A percentile compares a stretch with the other conserved stretches of the same genome.
Evolutionary conservation across 2,113 vertebrate genomes (phyloP).

Genomic region (Rhabdornis inornatus): DNA sequence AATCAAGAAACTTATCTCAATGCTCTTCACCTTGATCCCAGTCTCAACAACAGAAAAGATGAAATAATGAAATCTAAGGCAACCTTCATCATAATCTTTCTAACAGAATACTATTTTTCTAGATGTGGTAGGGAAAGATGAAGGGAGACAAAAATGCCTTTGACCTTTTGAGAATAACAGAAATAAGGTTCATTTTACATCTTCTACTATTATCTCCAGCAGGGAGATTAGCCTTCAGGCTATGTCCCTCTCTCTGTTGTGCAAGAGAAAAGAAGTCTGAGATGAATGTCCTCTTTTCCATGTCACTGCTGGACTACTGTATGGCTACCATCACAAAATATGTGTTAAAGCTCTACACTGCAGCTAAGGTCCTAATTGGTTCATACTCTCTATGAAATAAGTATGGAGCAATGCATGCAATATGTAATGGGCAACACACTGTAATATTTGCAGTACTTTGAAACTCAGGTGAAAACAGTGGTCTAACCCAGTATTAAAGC

Average conservation of each 20-base stretch:
- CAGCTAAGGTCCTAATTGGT: neutral
- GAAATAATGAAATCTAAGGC: too few species aligned
- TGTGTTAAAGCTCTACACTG: neutral
- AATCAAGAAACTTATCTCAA: too few species aligned
- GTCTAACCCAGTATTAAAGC: too few species aligned
- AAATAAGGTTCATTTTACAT: neutral
- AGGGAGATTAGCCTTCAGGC: neutral
- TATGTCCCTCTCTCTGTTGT: neutral
- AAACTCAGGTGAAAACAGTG: too few species aligned
- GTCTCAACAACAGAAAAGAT: too few species aligned
- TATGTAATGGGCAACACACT: neutral
- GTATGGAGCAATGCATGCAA: neutral
- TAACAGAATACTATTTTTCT: too few species aligned
- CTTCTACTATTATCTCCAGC: neutral
- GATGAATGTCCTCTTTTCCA: neutral
- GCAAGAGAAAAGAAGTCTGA: neutral
- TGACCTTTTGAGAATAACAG: neutral
- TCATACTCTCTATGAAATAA: neutral
- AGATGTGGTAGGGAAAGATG: neutral
- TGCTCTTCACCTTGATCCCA: too few species aligned
- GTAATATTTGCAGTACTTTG: neutral
- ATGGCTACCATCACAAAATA: neutral
- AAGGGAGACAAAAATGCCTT: neutral
- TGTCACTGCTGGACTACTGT: neutral
- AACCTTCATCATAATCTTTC: too few species aligned